These are phyloP conservation scores for Scaptodrosophila latifasciaeformis DNA, from an alignment of 2,888 invertebrate species.

Conservation along the genomic window DNA sequence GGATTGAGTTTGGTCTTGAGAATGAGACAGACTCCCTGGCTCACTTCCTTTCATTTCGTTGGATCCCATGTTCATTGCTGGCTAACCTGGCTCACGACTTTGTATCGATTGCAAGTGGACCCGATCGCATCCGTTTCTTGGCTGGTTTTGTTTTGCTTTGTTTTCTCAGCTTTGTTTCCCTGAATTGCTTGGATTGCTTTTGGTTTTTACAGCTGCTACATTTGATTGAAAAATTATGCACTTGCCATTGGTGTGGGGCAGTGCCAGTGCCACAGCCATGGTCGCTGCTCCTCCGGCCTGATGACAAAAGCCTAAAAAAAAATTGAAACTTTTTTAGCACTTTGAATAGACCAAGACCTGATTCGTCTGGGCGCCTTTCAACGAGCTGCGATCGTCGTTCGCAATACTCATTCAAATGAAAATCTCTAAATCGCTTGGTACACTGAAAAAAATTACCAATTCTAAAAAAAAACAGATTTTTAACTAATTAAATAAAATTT, in stretches of 20 bases:
- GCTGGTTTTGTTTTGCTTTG: slow-evolving; percentile 32
- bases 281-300: background rate
- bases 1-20: slow-evolving; percentile 26
- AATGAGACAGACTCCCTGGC: too few species aligned
- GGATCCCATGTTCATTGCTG: background rate
- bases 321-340: too few species aligned
- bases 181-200: slow-evolving; percentile 15
- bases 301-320: slow-evolving; percentile 21
- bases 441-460: too few species aligned
- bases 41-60: slow-evolving; percentile 32
- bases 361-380: background rate
- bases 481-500: too few species aligned
- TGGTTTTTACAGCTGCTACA: slow-evolving; percentile 61
- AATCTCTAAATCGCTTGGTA: too few species aligned
- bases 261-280: too few species aligned
- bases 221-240: slow-evolving; percentile 67
- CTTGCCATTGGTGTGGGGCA: slow-evolving; percentile 54
- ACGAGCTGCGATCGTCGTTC: background rate
- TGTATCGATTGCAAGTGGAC: slow-evolving; percentile 15
- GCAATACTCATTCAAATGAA: background rate
- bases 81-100: slow-evolving; percentile 14
- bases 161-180: slow-evolving; percentile 36
- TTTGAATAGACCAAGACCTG: too few species aligned
- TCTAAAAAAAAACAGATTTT: too few species aligned
- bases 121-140: background rate